Conservation (phyloP, 2,888 invertebrate genomes). For the Tipula confusa region DNA sequence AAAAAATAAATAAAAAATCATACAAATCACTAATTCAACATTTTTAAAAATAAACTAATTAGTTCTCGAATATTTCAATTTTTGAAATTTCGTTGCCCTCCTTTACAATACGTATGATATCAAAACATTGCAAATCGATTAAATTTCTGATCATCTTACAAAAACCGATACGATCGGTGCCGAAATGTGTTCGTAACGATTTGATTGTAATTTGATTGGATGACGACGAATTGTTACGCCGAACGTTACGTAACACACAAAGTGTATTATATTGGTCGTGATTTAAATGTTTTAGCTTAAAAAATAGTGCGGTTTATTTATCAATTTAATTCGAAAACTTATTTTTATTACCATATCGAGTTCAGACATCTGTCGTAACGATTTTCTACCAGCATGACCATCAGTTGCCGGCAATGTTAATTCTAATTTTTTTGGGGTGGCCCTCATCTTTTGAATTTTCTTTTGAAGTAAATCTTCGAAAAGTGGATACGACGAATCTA, state of each 20-base stretch:
- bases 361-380: background rate
- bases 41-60: no score
- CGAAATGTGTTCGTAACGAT: background rate
- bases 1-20: no score
- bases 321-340: background rate
- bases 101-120: background rate
- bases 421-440: background rate
- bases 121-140: background rate
- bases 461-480: background rate
- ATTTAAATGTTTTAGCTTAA: background rate
- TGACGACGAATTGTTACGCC: background rate
- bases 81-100: background rate
- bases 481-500: background rate
- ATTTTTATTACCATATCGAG: background rate
- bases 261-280: background rate
- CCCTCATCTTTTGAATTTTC: background rate
- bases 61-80: background rate
- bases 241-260: background rate
- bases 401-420: no score
- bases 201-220: background rate
- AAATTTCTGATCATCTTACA: background rate
- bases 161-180: background rate
- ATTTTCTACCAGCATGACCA: background rate
- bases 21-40: no score
- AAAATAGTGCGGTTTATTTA: background rate